Conservation (phyloP, 2,113 vertebrate genomes). For the Phoenicopterus ruber region DNA sequence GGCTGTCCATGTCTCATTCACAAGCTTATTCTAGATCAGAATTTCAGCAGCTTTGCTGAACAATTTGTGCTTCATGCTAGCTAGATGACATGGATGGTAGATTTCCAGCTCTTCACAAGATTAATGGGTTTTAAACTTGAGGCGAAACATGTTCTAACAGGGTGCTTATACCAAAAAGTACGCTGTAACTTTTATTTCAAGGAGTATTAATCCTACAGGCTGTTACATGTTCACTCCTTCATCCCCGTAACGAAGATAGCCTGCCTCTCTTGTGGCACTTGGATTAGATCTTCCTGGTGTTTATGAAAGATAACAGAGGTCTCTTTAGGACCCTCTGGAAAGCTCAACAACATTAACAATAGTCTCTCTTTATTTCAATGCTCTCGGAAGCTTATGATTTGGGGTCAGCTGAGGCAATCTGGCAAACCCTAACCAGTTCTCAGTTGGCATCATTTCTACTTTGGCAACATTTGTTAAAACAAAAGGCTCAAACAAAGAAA, state of each 20-base stretch:
- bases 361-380: not conserved
- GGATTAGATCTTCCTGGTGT: conserved; percentile 9
- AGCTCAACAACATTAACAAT: not conserved
- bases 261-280: not conserved
- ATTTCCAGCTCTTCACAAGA: not conserved
- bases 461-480: not conserved
- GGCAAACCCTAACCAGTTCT: not conserved
- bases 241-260: conserved; percentile 5
- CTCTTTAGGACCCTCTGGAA: not conserved
- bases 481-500: conserved; percentile 3
- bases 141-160: not conserved
- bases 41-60: not conserved
- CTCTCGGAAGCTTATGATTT: not conserved
- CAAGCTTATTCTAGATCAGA: not conserved
- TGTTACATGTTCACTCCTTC: not conserved
- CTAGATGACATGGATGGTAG: not conserved
- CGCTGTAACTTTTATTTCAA: not conserved
- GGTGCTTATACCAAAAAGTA: conserved; percentile 5
- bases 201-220: not conserved
- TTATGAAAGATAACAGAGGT: conserved; percentile 5
- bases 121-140: conserved; percentile 35
- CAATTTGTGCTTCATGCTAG: not conserved
- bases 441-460: not conserved
- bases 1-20: not conserved
- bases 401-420: not conserved